phyloP scores from a whole-genome alignment of 2,797 vertebrate genomes.

The Adrianichthys oophorus region DNA sequence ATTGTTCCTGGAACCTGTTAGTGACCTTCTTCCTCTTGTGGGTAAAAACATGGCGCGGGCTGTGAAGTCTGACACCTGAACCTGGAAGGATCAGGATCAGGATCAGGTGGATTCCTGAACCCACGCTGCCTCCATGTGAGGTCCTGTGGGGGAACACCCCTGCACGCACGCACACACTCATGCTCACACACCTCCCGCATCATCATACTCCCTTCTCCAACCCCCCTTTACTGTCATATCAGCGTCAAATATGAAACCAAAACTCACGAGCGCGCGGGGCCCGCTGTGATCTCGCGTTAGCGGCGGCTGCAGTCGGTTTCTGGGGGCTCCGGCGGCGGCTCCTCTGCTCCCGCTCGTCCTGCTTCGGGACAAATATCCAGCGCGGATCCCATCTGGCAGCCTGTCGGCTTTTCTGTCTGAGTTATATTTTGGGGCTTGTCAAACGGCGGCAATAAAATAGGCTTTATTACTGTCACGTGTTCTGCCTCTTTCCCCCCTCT shows the following conservation, averaged over 20 bases:
- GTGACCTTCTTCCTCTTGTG: no score
- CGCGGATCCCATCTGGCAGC: conserved; percentile 65
- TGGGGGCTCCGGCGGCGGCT: background rate
- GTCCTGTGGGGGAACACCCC: conserved; percentile 26
- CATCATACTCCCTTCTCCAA: conserved; percentile 4
- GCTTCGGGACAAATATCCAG: conserved; percentile 66
- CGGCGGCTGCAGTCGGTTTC: conserved; percentile 18
- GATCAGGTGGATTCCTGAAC: conserved; percentile 44
- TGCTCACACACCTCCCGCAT: background rate
- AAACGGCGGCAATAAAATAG: conserved; percentile 95
- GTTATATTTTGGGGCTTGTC: conserved; percentile 98
- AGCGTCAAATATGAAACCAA: conserved; percentile 62
- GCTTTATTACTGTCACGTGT: conserved; percentile 98
- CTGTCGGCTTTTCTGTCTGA: conserved; percentile 79
- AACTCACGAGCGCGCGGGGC: conserved; percentile 49
- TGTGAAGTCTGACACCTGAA: no score
- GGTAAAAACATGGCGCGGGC: no score
- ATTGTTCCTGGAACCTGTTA: no score
- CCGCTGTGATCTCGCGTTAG: conserved; percentile 48
- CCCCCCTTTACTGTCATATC: conserved; percentile 40
- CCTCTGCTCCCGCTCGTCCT: conserved; percentile 20
- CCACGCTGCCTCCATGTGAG: background rate
- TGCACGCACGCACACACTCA: conserved; percentile 9
- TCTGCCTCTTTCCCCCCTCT: conserved; percentile 61
- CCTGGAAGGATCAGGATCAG: no score